Percentiles rank a stretch among this genome's conserved stretches.
Conservation (phyloP, 2,888 invertebrate genomes). For the Leucophenga maculata region DNA sequence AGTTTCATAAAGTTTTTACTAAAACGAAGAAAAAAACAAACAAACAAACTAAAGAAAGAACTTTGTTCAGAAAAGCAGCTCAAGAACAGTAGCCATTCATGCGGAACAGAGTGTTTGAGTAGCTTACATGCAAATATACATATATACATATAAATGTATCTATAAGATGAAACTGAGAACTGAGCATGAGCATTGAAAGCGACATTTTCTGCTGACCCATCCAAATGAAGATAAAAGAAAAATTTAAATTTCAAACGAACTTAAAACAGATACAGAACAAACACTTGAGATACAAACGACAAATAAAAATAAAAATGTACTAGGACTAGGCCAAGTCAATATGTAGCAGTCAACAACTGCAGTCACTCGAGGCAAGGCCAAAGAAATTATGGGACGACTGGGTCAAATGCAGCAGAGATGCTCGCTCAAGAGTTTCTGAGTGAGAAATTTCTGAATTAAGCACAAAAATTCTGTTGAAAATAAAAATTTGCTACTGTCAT, state of each 20-base stretch:
- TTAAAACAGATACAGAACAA: slow-evolving; percentile 3
- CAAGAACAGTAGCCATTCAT: slow-evolving; percentile 1
- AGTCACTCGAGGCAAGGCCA: slow-evolving; percentile 20
- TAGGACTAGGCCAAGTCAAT: slow-evolving; percentile 26
- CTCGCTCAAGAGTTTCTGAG: background rate
- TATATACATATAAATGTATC: no score
- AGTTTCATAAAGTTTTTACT: background rate
- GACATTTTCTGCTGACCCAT: background rate
- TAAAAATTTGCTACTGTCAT: no score
- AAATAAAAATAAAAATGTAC: background rate
- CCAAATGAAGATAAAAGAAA: background rate
- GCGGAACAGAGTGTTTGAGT: background rate
- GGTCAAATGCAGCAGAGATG: slow-evolving; percentile 16
- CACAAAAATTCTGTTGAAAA: background rate
- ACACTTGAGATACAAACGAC: slow-evolving; percentile 11
- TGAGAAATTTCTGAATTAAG: slow-evolving; percentile 4
- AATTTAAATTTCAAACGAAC: slow-evolving; percentile 19
- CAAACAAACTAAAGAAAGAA: background rate
- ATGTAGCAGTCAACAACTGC: background rate
- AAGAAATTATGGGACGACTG: background rate
- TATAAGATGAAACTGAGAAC: background rate
- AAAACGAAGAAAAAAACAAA: background rate
- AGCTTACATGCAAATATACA: no score
- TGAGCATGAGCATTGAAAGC: background rate
- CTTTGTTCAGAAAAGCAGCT: slow-evolving; percentile 9